phyloP scores from a whole-genome alignment of 2,113 vertebrate genomes.

The Antennarius striatus region DNA sequence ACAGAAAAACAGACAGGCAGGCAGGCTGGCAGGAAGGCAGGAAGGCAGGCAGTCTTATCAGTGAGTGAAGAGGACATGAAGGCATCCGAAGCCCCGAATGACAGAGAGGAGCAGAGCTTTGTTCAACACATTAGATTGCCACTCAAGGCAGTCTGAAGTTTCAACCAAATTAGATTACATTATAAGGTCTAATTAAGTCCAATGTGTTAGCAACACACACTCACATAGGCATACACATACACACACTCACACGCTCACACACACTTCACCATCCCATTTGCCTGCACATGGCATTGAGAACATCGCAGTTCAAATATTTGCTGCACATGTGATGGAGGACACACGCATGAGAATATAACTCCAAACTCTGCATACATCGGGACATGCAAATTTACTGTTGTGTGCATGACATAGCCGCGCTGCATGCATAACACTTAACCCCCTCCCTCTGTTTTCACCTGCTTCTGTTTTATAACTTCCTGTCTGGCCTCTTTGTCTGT shows the following conservation, averaged over 20 bases:
- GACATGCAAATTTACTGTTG: background rate
- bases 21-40: slow-evolving; percentile 44
- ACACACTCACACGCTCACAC: slow-evolving; percentile 6
- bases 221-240: slow-evolving; percentile 2
- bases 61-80: slow-evolving; percentile 66
- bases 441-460: slow-evolving; percentile 42
- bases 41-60: slow-evolving; percentile 62
- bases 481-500: slow-evolving; percentile 73
- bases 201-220: slow-evolving; percentile 53
- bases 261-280: slow-evolving; percentile 9
- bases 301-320: slow-evolving; percentile 9
- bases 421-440: slow-evolving; percentile 31
- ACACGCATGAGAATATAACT: background rate
- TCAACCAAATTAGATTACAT: slow-evolving; percentile 79
- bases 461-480: slow-evolving; percentile 70
- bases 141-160: slow-evolving; percentile 78
- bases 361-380: background rate
- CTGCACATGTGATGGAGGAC: background rate
- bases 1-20: background rate
- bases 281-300: background rate
- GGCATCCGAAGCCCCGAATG: slow-evolving; percentile 68
- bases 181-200: slow-evolving; percentile 80
- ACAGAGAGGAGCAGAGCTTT: slow-evolving; percentile 71
- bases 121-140: slow-evolving; percentile 74
- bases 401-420: slow-evolving; percentile 8